These are phyloP conservation scores for Dicentrarchus labrax DNA, from an alignment of 2,113 vertebrate genomes.

Conservation along the genomic window DNA sequence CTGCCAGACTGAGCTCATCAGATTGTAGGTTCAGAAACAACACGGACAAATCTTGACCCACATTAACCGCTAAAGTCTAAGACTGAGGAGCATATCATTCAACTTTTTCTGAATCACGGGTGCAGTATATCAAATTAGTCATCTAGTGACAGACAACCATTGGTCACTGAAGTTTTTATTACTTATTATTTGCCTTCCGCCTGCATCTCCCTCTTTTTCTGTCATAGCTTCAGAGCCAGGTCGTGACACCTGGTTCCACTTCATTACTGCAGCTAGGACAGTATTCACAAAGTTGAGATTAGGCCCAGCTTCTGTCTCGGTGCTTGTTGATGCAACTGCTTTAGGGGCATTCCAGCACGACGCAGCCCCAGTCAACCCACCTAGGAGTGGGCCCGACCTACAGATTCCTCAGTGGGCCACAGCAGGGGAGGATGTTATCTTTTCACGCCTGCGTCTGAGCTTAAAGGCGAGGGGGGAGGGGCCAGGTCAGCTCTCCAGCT, in stretches of 20 bases:
- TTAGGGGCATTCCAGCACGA: constrained; percentile 78
- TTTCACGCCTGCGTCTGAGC: constrained; percentile 69
- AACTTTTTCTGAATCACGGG: not conserved
- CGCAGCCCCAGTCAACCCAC: constrained; percentile 64
- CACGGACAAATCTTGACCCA: constrained; percentile 30
- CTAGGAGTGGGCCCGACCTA: constrained; percentile 53
- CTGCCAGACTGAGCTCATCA: constrained; percentile 23
- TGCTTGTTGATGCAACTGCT: constrained; percentile 82
- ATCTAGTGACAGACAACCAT: not conserved
- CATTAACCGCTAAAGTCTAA: constrained; percentile 1
- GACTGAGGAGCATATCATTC: not conserved
- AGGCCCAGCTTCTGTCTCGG: constrained; percentile 49
- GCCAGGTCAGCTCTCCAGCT: constrained; percentile 59
- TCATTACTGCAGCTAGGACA: constrained; percentile 2
- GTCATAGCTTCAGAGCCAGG: too few species aligned
- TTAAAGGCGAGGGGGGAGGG: constrained; percentile 47
- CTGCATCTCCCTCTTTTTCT: too few species aligned
- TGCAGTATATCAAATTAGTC: constrained; percentile 1
- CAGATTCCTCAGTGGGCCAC: constrained; percentile 68
- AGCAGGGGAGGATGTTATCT: constrained; percentile 78
- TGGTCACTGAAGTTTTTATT: constrained; percentile 12
- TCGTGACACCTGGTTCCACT: not conserved
- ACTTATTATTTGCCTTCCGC: too few species aligned
- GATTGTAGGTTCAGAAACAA: constrained; percentile 21
- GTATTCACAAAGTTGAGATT: constrained; percentile 36